Evolutionary conservation across 2,797 vertebrate species (phyloP).

Genomic region (Percopsis omiscomaycus): DNA sequence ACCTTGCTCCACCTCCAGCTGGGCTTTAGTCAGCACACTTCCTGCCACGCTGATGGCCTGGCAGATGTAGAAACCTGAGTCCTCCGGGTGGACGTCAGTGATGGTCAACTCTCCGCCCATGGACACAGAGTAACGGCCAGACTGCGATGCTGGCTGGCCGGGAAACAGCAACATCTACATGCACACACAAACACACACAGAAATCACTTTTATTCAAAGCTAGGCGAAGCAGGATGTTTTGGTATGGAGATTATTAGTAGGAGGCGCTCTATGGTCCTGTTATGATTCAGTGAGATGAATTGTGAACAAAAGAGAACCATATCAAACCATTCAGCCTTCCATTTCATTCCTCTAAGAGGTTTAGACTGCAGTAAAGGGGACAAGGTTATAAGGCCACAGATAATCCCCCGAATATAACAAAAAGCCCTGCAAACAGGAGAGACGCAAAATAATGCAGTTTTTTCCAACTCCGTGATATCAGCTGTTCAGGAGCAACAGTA

Average conservation of each 20-base stretch:
- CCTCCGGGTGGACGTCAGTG: conserved; percentile 77
- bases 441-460: conserved; percentile 15
- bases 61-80: conserved; percentile 93
- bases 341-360: conserved; percentile 73
- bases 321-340: conserved; percentile 61
- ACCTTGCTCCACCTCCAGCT: conserved; percentile 88
- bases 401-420: conserved; percentile 72
- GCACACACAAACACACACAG: conserved; percentile 17
- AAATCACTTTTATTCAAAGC: not conserved
- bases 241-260: conserved; percentile 6
- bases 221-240: conserved; percentile 9
- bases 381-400: conserved; percentile 68
- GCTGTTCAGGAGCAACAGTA: conserved; percentile 52
- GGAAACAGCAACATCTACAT: conserved; percentile 90
- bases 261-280: conserved; percentile 42
- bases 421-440: conserved; percentile 53
- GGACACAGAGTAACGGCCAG: conserved; percentile 85
- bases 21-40: conserved; percentile 87
- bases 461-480: conserved; percentile 38
- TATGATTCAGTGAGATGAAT: conserved; percentile 45
- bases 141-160: conserved; percentile 82
- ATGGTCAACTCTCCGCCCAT: conserved; percentile 88
- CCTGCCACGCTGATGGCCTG: conserved; percentile 96
- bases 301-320: conserved; percentile 54
- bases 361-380: conserved; percentile 71